These are phyloP conservation scores for Pangasius mekongensis DNA, from an alignment of 2,797 vertebrate genomes.

Conservation along the genomic window DNA sequence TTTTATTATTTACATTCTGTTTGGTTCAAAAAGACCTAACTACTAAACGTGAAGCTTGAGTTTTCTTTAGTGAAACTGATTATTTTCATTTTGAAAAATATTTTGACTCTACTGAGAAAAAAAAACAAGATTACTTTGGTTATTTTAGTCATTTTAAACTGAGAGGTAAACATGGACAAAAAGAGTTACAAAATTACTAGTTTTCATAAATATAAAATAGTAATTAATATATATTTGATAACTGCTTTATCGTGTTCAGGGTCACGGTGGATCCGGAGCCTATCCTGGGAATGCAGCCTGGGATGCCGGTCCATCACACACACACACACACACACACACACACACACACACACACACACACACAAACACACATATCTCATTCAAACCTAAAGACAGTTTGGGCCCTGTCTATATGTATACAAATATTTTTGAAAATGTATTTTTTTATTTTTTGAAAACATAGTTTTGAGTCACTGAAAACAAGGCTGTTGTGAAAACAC, in stretches of 20 bases:
- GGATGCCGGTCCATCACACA: not conserved
- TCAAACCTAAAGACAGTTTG: not conserved
- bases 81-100: not conserved
- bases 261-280: not conserved
- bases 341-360: not conserved
- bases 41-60: not conserved
- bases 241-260: no score
- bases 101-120: not conserved
- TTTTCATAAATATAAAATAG: no score
- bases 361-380: not conserved
- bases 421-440: no score
- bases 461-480: no score
- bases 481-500: no score
- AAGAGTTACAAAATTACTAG: not conserved
- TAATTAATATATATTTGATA: not conserved
- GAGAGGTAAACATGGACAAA: not conserved
- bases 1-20: not conserved
- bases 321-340: not conserved
- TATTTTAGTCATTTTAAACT: not conserved
- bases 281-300: not conserved
- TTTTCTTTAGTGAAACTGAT: not conserved
- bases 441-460: no score
- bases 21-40: not conserved
- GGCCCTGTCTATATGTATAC: not conserved
- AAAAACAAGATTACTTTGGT: no score